phyloP scores from a whole-genome alignment of 2,888 invertebrate genomes.

The Anoplius nigerrimus region DNA sequence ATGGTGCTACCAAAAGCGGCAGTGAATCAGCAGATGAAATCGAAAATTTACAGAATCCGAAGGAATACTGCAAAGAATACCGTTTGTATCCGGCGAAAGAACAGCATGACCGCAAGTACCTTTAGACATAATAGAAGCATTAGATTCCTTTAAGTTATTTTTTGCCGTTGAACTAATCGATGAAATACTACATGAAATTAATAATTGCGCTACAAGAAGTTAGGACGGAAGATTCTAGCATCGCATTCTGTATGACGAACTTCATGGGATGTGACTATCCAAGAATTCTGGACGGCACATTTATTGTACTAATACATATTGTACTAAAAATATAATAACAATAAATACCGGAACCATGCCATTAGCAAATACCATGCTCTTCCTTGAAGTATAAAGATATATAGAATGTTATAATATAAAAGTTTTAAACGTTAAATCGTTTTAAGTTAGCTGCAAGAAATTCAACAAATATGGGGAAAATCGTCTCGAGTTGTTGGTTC shows the following conservation, averaged over 20 bases:
- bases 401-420: too few relatives aligned
- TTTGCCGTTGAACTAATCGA: not conserved
- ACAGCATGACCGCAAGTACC: slow-evolving; percentile 2
- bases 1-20: slow-evolving; percentile 5
- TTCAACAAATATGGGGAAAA: too few relatives aligned
- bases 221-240: too few relatives aligned
- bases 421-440: too few relatives aligned
- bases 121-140: slow-evolving; percentile 1
- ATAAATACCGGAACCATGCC: slow-evolving; percentile 43
- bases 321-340: too few relatives aligned
- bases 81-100: slow-evolving; percentile 15
- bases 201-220: slow-evolving; percentile 1
- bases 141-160: slow-evolving; percentile 1
- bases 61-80: slow-evolving; percentile 12
- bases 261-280: too few relatives aligned
- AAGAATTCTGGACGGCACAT: slow-evolving; percentile 34
- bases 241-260: too few relatives aligned
- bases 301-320: slow-evolving; percentile 45
- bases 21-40: slow-evolving; percentile 9
- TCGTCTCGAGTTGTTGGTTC: too few relatives aligned
- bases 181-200: not conserved
- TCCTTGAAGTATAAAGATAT: too few relatives aligned
- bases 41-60: slow-evolving; percentile 8
- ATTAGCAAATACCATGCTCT: too few relatives aligned
- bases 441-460: too few relatives aligned